These are phyloP conservation scores for Hylomyscus alleni DNA, from an alignment of 2,797 vertebrate species.

Conservation along the genomic window DNA sequence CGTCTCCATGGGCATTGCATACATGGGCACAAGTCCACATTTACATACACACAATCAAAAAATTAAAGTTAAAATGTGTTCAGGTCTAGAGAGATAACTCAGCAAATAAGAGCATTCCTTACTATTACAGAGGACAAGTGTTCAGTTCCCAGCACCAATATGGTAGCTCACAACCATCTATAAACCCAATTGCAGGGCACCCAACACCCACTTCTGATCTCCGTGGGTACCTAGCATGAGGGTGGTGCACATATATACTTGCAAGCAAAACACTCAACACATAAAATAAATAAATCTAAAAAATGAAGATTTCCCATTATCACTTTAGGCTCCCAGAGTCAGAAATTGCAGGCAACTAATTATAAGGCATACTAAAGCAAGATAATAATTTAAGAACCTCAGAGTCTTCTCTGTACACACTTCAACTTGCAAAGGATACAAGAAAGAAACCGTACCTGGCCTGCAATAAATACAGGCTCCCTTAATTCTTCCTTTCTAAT, in stretches of 20 bases:
- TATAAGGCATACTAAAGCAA: conserved; percentile 2
- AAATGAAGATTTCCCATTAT: conserved; percentile 17
- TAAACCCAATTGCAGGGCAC: background rate
- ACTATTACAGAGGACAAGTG: background rate
- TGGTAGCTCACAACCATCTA: background rate
- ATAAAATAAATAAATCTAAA: background rate
- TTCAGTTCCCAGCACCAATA: background rate
- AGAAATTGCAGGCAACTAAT: conserved; percentile 11
- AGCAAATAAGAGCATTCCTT: background rate
- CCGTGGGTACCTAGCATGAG: background rate
- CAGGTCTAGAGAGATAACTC: background rate
- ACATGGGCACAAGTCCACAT: background rate
- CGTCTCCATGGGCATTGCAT: too few species aligned
- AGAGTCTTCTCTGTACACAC: background rate
- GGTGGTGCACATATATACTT: background rate
- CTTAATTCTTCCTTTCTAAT: background rate
- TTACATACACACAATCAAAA: background rate
- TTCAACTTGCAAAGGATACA: background rate
- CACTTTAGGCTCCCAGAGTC: background rate
- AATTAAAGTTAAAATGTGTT: background rate
- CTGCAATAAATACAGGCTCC: background rate
- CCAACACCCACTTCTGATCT: background rate
- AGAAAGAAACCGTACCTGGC: background rate
- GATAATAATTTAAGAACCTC: background rate
- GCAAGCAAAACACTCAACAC: background rate